Percentiles rank a stretch among this genome's conserved stretches.
Conservation (phyloP, 2,113 vertebrate species). For the Halcyon senegalensis region DNA sequence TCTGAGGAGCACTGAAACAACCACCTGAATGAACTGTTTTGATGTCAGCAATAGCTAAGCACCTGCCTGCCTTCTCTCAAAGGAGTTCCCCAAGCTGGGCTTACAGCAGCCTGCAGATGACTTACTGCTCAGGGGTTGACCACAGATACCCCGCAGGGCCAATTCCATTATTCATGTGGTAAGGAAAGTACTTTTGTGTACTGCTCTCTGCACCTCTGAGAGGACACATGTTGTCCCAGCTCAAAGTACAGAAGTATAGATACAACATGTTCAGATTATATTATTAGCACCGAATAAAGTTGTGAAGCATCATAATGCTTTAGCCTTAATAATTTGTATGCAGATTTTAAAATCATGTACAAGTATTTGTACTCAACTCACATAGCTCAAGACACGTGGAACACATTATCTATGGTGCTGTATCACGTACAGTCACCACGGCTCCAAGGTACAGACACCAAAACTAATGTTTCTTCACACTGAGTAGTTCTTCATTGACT, state of each 20-base stretch:
- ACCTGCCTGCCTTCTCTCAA: neutral
- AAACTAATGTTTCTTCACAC: neutral
- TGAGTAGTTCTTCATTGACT: neutral
- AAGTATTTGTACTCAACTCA: neutral
- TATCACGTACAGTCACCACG: accelerated
- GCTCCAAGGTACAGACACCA: neutral
- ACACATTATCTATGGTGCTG: neutral
- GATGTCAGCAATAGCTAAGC: neutral
- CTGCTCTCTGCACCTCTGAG: neutral
- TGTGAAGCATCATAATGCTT: neutral
- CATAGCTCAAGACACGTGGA: neutral
- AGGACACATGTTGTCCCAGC: neutral
- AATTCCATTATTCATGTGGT: neutral
- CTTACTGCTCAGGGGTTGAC: neutral
- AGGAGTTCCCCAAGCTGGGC: too few species aligned
- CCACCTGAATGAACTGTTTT: neutral
- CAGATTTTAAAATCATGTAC: neutral
- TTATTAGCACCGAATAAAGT: neutral
- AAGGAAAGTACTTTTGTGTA: neutral
- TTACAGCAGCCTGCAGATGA: neutral
- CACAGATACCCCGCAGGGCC: neutral
- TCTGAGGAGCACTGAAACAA: neutral
- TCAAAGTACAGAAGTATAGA: neutral
- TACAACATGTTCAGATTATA: neutral
- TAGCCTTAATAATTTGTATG: neutral